Base-by-base conservation (phyloP, 2,888 invertebrate genomes). In the Caenorhabditis plicata region DNA sequence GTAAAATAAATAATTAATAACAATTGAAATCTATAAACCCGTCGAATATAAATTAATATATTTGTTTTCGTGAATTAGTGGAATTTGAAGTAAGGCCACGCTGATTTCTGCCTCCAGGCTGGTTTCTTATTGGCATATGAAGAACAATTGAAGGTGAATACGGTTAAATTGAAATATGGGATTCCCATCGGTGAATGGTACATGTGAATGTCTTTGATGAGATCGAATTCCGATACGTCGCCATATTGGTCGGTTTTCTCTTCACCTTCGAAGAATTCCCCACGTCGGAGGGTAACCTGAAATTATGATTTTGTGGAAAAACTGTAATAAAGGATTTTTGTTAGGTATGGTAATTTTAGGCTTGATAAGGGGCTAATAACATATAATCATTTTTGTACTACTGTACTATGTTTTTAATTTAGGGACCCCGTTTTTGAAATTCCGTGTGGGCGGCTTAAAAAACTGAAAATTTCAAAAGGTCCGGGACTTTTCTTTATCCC, bases 231-330 rank as follows among this genome's bases (percentile, higher is more conserved):
- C 3, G 49, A 31, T n/a, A 63, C 63, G 39, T 63, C 63, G n/a
- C 57, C 63, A 35, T 54, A 50, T 4, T 20, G 22, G 23, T 63
- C 50, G 9, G 46, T 44, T 38, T 63, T 63, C 20, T 63, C 57
- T 35, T 63, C 63, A 0, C 63, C 63, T 43, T 63, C 63, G 26
- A 57, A 63, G 35, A 53, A 63, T 32, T 63, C 63, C 15, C 63
- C 57, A 2, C 57, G 48, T 27, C 49, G 52, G 19, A 63, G 47
- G 9, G 43, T 33, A 3, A 62, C 55, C 61, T 62, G 25, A 22
- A 54, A n/a, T 9, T 19, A 29, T 15, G 7, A 9, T 11, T 25
- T 23, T 39, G 5, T 4, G 4, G 5, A 20, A 9, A 22, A 20
- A 17, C 4, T 9, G 17, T 9, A n/a, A 26, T 22, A 2, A 25